Base-by-base conservation (phyloP, 2,888 invertebrate species). In the Drosophila rellima region DNA sequence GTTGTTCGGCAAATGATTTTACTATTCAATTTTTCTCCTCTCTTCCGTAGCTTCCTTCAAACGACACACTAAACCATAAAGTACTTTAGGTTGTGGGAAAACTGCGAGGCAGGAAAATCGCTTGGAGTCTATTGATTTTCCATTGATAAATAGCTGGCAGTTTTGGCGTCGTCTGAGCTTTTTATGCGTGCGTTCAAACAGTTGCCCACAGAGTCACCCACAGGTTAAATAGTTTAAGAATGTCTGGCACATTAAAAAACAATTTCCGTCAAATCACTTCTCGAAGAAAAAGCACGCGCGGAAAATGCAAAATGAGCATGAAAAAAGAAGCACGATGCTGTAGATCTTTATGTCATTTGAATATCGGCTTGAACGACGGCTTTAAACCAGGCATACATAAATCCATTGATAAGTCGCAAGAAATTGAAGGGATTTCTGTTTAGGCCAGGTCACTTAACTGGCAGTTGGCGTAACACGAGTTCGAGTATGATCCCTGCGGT, bases 141-240 rank as follows among this genome's bases (percentile, higher is more conserved):
- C 81, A 83, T 83, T 86, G 83, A 83, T 74, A 86, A 86, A 81
- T 83, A 81, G 83, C 69, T 73, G 81, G 69, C 81, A 81, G 64
- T 71, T 71, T 72, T 72, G 61, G 44, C 68, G 54, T 54, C 26
- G 40, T 48, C 61, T 39, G 57, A 31, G 23, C 29, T 37, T 60
- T 60, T 60, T 54, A 6, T 45, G 17, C 17, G 42, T 45, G 15
- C 44, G 17, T 26, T 45, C 45, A 20, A n/a, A 18, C 8, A 17
- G 17, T 39, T 15, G 15, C 8, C 11, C 37, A 40, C 40, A 40
- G 15, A 55, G 35, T 31, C n/a, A 15, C 40, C 40, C 55, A 51
- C 61, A 69, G 76, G 76, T 78, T 84, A 84, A 85, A 80, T 82
- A 82, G 87, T 84, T 84, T 71, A 75, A 84, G 70, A 75, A 80